Conservation (phyloP, 2,113 vertebrate genomes). For the Protobothrops mucrosquamatus region DNA sequence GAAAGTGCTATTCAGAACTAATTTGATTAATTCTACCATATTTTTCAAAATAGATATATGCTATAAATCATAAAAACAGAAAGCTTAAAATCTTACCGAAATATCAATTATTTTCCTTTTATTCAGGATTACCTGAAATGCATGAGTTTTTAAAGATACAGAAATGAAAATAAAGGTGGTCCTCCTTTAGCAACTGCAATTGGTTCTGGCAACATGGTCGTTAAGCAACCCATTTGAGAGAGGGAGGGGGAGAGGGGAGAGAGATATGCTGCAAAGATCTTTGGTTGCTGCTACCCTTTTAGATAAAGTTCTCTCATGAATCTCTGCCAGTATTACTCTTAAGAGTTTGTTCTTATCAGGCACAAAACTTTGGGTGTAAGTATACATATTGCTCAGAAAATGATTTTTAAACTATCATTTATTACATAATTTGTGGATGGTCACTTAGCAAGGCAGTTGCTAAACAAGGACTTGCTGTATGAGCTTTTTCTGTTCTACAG, state of each 20-base stretch:
- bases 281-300: background rate
- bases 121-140: background rate
- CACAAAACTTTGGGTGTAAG: background rate
- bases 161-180: background rate
- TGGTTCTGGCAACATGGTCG: background rate
- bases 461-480: background rate
- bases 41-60: conserved; percentile 9
- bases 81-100: background rate
- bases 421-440: background rate
- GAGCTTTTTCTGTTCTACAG: background rate
- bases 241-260: background rate
- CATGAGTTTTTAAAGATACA: background rate
- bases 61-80: background rate
- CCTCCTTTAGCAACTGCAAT: background rate
- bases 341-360: background rate
- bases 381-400: background rate
- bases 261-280: background rate
- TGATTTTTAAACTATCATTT: background rate
- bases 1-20: conserved; percentile 25
- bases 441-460: background rate
- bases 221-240: background rate
- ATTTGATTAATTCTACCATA: conserved; percentile 2
- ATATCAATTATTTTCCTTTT: background rate
- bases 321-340: background rate
- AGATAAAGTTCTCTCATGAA: background rate